Base-by-base conservation (phyloP, 2,888 invertebrate species). In the Lissocephala sabroskyi region DNA sequence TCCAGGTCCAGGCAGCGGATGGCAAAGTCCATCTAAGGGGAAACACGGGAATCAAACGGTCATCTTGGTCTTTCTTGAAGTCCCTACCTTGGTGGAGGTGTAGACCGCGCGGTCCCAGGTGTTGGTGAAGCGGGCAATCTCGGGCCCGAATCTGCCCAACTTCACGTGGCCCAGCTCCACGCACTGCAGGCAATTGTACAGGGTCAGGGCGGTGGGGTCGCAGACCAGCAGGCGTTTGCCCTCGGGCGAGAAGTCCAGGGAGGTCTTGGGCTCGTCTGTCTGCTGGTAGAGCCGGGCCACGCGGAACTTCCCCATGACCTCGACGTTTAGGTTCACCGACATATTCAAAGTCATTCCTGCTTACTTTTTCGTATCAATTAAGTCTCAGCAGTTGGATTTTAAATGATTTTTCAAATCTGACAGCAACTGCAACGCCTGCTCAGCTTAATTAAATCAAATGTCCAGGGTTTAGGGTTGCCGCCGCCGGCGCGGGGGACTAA, bases 361-460 rank as follows among this genome's bases (percentile, higher is more conserved):
- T 23, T 23, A 5, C 7, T 23, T 23, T 23, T 23, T 23, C 7
- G n/a, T n/a, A n/a, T n/a, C n/a, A n/a, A n/a, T n/a, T n/a, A n/a
- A n/a, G n/a, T n/a, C n/a, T n/a, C n/a, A n/a, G 23, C 23, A 23
- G 23, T 23, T n/a, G n/a, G n/a, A n/a, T n/a, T n/a, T n/a, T 23
- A 23, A 23, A 23, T 5, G 7, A 23, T 5, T 23, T 23, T 7
- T 23, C 23, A 23, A 5, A 5, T 23, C 23, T 23, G 23, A 23
- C 23, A 23, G 23, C 3, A 3, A 23, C 3, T 23, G 3, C 23
- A 23, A 23, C 52, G 49, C 35, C 45, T 33, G 35, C 53, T 51
- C 51, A 39, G 53, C 58, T 68, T 65, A 59, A 68, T 73, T 62
- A 65, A 68, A 73, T 67, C 47, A 73, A 65, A 59, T 49, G 45